Evolutionary conservation across 2,797 vertebrate genomes (phyloP).

Genomic region (Argyrosomus regius): DNA sequence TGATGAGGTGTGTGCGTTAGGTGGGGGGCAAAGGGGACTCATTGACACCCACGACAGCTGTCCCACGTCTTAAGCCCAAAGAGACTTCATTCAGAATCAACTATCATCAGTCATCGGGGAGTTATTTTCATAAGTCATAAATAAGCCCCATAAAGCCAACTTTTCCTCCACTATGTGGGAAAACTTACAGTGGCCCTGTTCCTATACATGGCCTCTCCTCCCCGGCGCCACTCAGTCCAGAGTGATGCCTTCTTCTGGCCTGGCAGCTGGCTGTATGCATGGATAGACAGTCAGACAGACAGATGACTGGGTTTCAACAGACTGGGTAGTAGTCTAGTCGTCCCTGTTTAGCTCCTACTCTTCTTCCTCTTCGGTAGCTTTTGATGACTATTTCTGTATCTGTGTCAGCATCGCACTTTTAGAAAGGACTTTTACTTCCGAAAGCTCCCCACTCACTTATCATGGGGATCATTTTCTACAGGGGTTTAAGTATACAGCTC

Average conservation of each 20-base stretch:
- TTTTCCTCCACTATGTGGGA: constrained; percentile 67
- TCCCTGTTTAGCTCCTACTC: constrained; percentile 65
- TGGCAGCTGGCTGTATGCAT: constrained; percentile 70
- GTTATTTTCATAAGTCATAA: constrained; percentile 76
- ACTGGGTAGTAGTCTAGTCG: constrained; percentile 56
- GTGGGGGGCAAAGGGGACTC: constrained; percentile 34
- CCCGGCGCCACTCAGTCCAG: constrained; percentile 75
- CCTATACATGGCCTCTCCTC: constrained; percentile 68
- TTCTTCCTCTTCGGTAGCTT: constrained; percentile 55
- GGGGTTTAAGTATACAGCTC: background rate
- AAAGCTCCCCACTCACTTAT: constrained; percentile 13
- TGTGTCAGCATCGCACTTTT: constrained; percentile 55
- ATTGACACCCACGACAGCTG: constrained; percentile 66
- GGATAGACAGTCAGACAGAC: constrained; percentile 53
- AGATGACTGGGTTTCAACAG: constrained; percentile 53
- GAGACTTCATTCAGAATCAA: constrained; percentile 57
- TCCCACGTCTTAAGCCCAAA: constrained; percentile 53
- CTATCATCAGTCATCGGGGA: constrained; percentile 71
- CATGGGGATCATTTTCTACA: background rate
- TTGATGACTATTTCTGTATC: constrained; percentile 71
- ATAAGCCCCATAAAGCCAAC: constrained; percentile 55
- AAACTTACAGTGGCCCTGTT: constrained; percentile 44
- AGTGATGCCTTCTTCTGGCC: constrained; percentile 66
- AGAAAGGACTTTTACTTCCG: constrained; percentile 61
- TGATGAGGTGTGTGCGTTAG: constrained; percentile 42